Evolutionary conservation across 2,113 vertebrate genomes (phyloP).

Genomic region (Illadopsis cleaveri): DNA sequence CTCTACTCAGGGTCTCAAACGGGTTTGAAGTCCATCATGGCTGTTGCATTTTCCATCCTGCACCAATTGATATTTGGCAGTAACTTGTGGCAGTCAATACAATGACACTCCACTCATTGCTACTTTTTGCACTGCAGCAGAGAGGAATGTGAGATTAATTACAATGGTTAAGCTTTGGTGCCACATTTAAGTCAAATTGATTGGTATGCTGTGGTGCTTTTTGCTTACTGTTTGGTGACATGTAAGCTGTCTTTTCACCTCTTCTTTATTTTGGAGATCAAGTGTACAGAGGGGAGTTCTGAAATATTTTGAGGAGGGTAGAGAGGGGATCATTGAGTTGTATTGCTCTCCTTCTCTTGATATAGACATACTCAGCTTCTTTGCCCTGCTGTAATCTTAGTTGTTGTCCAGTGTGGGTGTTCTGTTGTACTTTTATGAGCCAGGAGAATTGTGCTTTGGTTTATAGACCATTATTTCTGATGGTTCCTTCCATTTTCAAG

Average conservation of each 20-base stretch:
- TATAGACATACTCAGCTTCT: background rate
- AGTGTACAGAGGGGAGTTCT: background rate
- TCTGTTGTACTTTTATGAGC: background rate
- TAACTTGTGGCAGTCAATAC: background rate
- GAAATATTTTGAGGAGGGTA: background rate
- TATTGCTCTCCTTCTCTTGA: background rate
- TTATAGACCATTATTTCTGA: constrained; percentile 5
- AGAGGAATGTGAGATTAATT: background rate
- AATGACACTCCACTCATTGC: background rate
- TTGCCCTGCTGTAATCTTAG: background rate
- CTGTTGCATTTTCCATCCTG: background rate
- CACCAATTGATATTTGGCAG: background rate
- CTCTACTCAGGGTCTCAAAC: background rate
- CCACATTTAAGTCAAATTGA: background rate
- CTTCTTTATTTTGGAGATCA: background rate
- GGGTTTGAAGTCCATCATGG: background rate
- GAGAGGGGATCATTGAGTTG: background rate
- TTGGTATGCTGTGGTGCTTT: background rate
- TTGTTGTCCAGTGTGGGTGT: background rate
- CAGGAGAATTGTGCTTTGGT: background rate
- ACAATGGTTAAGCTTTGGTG: too few species aligned
- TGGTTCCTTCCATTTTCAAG: background rate
- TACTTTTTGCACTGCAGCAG: background rate
- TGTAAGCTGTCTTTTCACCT: background rate
- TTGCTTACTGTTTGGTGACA: background rate